phyloP scores from a whole-genome alignment of 1,140 invertebrate species.

The Diorhabda sublineata region DNA sequence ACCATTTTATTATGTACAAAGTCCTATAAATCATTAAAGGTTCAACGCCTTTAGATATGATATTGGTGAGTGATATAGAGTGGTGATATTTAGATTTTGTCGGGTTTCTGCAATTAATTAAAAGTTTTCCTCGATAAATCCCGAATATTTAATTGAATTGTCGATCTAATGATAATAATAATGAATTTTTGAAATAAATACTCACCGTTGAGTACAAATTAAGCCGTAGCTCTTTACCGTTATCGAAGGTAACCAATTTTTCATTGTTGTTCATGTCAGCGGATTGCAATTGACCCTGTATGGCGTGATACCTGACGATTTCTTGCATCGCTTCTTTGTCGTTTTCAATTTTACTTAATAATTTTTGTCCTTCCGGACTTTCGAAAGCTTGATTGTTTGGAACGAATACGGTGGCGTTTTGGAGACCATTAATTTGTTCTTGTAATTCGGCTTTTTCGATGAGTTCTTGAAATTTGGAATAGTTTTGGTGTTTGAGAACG shows the following conservation, averaged over 20 bases:
- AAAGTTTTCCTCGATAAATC: no score
- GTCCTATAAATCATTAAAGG: no score
- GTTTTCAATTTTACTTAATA: slow-evolving; percentile 46
- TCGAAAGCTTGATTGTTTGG: slow-evolving; percentile 61
- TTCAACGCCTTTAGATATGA: no score
- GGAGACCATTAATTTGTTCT: slow-evolving; percentile 53
- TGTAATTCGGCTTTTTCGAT: slow-evolving; percentile 55
- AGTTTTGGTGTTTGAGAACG: slow-evolving; percentile 49
- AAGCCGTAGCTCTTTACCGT: slow-evolving; percentile 50
- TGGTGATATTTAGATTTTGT: no score
- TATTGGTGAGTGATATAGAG: no score
- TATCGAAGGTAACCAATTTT: slow-evolving; percentile 46
- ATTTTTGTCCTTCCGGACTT: slow-evolving; percentile 42
- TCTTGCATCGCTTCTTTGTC: slow-evolving; percentile 50
- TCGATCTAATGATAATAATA: no score
- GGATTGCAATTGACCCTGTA: slow-evolving; percentile 50
- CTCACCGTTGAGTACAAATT: slow-evolving; percentile 56
- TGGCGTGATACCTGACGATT: slow-evolving; percentile 57
- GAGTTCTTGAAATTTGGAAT: slow-evolving; percentile 50
- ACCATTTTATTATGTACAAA: no score
- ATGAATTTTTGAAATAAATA: background rate
- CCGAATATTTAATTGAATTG: no score
- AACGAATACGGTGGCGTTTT: slow-evolving; percentile 60
- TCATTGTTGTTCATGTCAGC: slow-evolving; percentile 53
- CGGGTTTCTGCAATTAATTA: no score